Conservation (phyloP, 2,113 vertebrate genomes). For the Hyperopisus bebe region DNA sequence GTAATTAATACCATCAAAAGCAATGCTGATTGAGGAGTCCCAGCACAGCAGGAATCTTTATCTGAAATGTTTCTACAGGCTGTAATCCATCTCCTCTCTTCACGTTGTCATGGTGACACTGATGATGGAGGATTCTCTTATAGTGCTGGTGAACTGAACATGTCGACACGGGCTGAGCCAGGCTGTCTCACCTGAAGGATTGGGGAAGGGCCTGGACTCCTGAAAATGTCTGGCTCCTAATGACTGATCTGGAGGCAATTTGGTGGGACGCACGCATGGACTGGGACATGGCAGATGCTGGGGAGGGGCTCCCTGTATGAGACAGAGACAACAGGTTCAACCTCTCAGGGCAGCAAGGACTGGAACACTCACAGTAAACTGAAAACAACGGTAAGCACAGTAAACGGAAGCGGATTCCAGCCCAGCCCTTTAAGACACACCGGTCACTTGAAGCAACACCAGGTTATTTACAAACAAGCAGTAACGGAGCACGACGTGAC, state of each 20-base stretch:
- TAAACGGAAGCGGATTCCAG: background rate
- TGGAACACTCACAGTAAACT: background rate
- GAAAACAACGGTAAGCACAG: background rate
- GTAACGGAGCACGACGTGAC: background rate
- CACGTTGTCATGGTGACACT: slow-evolving; percentile 1
- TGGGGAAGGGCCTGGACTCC: slow-evolving; percentile 83
- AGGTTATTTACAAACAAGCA: background rate
- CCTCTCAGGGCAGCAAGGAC: background rate
- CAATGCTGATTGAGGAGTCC: background rate
- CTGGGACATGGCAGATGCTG: slow-evolving; percentile 88
- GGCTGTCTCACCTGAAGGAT: slow-evolving; percentile 66
- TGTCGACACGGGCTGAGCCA: background rate
- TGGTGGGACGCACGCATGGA: slow-evolving; percentile 78
- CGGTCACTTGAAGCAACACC: background rate
- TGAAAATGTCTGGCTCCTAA: slow-evolving; percentile 92
- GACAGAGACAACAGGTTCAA: slow-evolving; percentile 18
- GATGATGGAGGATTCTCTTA: background rate
- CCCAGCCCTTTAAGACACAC: background rate
- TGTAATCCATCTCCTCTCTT: background rate
- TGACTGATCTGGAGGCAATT: slow-evolving; percentile 71
- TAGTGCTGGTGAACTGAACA: background rate
- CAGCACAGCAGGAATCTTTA: background rate
- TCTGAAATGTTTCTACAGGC: background rate
- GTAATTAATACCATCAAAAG: background rate
- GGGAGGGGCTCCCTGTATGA: slow-evolving; percentile 76